phyloP scores from a whole-genome alignment of 2,113 vertebrate genomes.

The Micronycteris hirsuta region DNA sequence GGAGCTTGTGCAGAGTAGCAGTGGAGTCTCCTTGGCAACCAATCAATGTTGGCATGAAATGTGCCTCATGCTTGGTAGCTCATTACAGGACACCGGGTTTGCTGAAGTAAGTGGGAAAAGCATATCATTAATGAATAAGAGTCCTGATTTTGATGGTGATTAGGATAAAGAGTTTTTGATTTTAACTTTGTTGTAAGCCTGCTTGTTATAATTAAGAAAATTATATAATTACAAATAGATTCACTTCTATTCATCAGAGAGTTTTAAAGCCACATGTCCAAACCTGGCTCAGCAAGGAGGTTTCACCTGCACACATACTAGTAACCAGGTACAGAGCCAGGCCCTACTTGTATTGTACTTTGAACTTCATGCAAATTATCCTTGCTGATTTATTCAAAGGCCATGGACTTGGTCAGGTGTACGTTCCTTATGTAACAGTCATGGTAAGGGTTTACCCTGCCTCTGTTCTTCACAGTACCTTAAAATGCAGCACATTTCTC shows the following conservation, averaged over 20 bases:
- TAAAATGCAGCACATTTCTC: not conserved
- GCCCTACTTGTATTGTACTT: not conserved
- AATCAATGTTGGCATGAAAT: not conserved
- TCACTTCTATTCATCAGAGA: not conserved
- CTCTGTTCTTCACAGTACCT: not conserved
- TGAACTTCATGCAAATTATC: not conserved
- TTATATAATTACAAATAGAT: not conserved
- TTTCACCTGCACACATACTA: not conserved
- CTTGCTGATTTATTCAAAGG: not conserved
- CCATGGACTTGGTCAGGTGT: not conserved
- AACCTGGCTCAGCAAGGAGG: not conserved
- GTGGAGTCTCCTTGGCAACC: not conserved
- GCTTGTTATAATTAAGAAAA: slow-evolving; percentile 39
- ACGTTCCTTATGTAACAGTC: not conserved
- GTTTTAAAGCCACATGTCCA: slow-evolving; percentile 17
- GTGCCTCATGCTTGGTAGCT: not conserved
- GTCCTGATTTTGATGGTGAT: not conserved
- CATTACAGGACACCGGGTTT: not conserved
- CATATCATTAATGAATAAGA: not conserved
- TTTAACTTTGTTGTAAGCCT: slow-evolving; percentile 34
- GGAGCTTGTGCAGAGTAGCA: not conserved
- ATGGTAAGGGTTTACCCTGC: not conserved
- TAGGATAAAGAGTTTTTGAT: slow-evolving; percentile 51
- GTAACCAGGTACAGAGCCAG: not conserved
- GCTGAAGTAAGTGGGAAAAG: not conserved